Percentiles rank a stretch among this genome's conserved stretches.
Evolutionary conservation across 2,113 vertebrate species (phyloP).

Genomic region (Chloropsis hardwickii): DNA sequence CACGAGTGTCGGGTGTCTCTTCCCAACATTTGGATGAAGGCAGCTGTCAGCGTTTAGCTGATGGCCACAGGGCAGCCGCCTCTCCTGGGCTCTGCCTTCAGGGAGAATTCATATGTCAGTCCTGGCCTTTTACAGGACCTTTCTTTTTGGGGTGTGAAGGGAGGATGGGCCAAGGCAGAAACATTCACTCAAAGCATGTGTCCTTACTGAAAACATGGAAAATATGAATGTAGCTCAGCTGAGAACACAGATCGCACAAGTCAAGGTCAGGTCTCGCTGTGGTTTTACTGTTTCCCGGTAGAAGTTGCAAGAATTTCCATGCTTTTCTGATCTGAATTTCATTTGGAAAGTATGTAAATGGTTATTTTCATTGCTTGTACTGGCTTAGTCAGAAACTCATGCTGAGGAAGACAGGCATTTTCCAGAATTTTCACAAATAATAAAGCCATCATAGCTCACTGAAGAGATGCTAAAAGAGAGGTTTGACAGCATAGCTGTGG

Average conservation of each 20-base stretch:
- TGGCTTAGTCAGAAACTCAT: constrained; percentile 18
- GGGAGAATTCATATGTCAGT: neutral
- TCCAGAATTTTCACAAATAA: constrained; percentile 26
- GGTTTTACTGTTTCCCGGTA: constrained; percentile 29
- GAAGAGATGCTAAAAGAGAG: neutral
- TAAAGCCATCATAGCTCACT: neutral
- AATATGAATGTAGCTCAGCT: constrained; percentile 23
- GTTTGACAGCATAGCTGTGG: neutral
- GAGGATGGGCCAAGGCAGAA: neutral
- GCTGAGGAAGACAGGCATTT: neutral
- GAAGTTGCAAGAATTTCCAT: constrained; percentile 53
- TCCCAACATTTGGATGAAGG: neutral
- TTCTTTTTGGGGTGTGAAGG: neutral
- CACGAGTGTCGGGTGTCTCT: fast-evolving
- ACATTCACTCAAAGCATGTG: neutral
- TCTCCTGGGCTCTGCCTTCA: fast-evolving
- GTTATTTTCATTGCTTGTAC: constrained; percentile 27
- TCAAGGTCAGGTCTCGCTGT: constrained; percentile 23
- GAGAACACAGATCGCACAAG: constrained; percentile 7
- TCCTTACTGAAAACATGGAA: neutral
- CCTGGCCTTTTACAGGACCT: neutral
- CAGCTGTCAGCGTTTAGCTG: neutral
- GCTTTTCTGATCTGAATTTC: constrained; percentile 32
- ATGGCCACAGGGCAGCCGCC: fast-evolving
- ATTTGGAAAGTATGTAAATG: constrained; percentile 55